Percentiles rank a stretch among this genome's conserved stretches.
These are phyloP conservation scores for Botrylloides violaceus DNA, from an alignment of 23 tunicate species.

Conservation along the genomic window DNA sequence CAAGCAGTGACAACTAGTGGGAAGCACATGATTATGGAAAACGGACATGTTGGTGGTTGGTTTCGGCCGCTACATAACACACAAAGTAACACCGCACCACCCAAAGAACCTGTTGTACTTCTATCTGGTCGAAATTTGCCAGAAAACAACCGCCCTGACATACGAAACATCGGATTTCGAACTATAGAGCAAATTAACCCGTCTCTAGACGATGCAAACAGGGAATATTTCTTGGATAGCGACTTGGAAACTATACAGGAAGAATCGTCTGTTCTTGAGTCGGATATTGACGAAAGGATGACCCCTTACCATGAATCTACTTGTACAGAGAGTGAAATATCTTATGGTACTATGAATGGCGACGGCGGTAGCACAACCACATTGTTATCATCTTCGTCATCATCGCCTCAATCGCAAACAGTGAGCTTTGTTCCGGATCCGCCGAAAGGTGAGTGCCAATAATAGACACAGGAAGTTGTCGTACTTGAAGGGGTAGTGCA, in stretches of 20 bases:
- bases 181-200: not conserved
- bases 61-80: not conserved
- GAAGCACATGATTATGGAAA: too few relatives aligned
- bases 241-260: conserved; percentile 89
- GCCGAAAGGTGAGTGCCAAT: not conserved
- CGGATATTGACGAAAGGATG: conserved; percentile 47
- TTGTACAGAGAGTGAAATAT: too few relatives aligned
- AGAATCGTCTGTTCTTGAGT: conserved; percentile 83
- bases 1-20: too few relatives aligned
- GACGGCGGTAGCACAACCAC: not conserved
- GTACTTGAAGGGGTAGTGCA: too few relatives aligned
- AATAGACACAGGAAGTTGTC: too few relatives aligned
- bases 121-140: not conserved
- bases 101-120: not conserved
- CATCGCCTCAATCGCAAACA: not conserved
- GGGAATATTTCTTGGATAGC: conserved; percentile 68
- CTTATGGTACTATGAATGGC: not conserved
- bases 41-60: not conserved
- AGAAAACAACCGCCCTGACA: not conserved
- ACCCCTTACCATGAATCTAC: not conserved
- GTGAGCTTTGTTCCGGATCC: not conserved
- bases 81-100: not conserved
- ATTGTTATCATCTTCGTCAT: not conserved
- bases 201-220: not conserved
- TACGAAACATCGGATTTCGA: not conserved